Conservation (phyloP, 2,113 vertebrate species). For the Hippoglossus stenolepis region DNA sequence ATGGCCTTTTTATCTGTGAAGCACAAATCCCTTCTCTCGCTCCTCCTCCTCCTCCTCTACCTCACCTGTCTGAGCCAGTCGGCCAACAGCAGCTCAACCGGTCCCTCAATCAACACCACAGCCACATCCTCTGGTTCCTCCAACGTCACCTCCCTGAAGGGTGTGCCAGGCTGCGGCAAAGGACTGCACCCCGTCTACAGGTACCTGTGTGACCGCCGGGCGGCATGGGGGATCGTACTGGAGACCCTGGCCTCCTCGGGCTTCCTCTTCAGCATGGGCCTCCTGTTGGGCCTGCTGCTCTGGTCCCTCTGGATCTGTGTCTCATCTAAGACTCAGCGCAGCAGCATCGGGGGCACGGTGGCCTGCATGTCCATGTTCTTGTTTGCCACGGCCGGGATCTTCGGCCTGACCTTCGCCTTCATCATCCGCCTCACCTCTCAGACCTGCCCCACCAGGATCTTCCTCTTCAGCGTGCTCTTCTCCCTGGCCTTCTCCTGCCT, state of each 20-base stretch:
- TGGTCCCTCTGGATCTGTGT: constrained; percentile 79
- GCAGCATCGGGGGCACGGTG: constrained; percentile 66
- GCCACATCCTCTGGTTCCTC: constrained; percentile 14
- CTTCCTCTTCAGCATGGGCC: constrained; percentile 78
- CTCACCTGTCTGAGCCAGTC: constrained; percentile 10
- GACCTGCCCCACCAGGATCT: constrained; percentile 89
- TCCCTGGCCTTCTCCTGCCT: constrained; percentile 91
- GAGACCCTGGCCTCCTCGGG: constrained; percentile 86
- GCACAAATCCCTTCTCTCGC: constrained; percentile 15
- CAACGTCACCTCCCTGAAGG: fast-evolving
- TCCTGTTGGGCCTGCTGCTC: constrained; percentile 82
- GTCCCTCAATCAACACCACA: fast-evolving
- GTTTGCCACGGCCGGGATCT: constrained; percentile 86
- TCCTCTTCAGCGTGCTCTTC: constrained; percentile 91
- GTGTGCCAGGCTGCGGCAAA: constrained; percentile 51
- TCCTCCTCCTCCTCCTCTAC: constrained; percentile 29
- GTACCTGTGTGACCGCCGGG: constrained; percentile 83
- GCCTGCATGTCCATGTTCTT: constrained; percentile 86
- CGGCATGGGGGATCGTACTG: constrained; percentile 88
- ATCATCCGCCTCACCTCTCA: constrained; percentile 81
- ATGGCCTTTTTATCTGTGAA: constrained; percentile 42
- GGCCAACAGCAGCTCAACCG: neutral
- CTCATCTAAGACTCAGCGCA: constrained; percentile 1
- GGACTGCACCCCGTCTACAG: constrained; percentile 74
- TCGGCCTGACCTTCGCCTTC: constrained; percentile 91